Conservation (phyloP, 2,888 invertebrate species). For the Aphodius sticticus region DNA sequence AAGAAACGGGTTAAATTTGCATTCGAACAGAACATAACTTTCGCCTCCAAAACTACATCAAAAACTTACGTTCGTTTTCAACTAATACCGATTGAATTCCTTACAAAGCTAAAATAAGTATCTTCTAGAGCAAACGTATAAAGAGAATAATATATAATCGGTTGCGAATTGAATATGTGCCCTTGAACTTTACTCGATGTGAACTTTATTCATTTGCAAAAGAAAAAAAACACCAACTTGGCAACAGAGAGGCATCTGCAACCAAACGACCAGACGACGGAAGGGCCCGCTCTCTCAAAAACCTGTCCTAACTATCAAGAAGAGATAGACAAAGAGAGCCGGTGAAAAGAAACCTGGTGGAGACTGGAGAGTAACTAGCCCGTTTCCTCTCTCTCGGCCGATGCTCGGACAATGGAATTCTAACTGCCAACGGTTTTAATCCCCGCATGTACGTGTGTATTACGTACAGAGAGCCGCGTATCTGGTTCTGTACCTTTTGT, state of each 20-base stretch:
- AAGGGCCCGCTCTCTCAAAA: not conserved
- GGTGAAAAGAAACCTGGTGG: not conserved
- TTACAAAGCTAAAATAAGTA: not conserved
- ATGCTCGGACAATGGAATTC: conserved; percentile 13
- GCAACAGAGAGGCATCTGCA: not conserved
- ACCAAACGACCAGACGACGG: not conserved
- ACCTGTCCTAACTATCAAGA: not conserved
- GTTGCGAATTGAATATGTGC: not conserved
- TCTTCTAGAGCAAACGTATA: not conserved
- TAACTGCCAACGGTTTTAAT: conserved; percentile 23
- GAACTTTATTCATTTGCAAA: not conserved
- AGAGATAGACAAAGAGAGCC: not conserved
- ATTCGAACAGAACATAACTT: no score
- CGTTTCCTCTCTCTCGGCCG: not conserved
- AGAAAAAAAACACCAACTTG: not conserved
- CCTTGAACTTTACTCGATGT: not conserved
- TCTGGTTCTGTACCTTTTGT: conserved; percentile 23
- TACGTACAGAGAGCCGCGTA: conserved; percentile 4
- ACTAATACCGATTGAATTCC: no score
- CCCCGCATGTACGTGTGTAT: conserved; percentile 13
- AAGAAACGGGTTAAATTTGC: no score
- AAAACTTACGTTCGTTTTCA: no score
- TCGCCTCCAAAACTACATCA: no score
- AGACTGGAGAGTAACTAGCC: conserved; percentile 9
- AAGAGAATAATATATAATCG: not conserved